A percentile compares a stretch with the other conserved stretches of the same genome.
These are phyloP conservation scores for Cervus canadensis DNA, from an alignment of 2,113 vertebrate genomes.

Conservation along the genomic window DNA sequence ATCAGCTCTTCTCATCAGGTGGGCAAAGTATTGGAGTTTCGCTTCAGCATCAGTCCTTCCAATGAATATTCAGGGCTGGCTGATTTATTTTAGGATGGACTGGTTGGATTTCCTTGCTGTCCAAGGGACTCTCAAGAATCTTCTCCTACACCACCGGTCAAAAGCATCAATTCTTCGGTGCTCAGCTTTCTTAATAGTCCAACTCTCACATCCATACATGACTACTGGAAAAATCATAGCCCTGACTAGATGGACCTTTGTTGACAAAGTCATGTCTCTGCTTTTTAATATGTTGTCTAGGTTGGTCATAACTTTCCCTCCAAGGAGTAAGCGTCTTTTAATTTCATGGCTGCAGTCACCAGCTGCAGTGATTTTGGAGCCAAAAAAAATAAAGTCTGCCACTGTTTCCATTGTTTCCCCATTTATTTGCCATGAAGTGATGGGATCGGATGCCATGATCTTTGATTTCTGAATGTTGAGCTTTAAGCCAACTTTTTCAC, in stretches of 20 bases:
- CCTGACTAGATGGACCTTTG: background rate
- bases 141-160: background rate
- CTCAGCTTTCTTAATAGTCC: background rate
- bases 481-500: background rate
- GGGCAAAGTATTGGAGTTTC: background rate
- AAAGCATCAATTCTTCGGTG: fast-evolving
- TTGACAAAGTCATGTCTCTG: background rate
- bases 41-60: background rate
- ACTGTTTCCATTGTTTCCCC: background rate
- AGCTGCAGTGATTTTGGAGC: background rate
- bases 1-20: background rate
- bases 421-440: background rate
- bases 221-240: background rate
- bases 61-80: background rate
- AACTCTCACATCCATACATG: background rate
- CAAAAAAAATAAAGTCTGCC: fast-evolving
- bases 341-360: background rate
- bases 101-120: background rate
- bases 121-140: background rate
- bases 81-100: background rate
- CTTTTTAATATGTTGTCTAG: background rate
- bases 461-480: background rate
- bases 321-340: background rate
- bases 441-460: background rate
- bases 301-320: background rate